These are phyloP conservation scores for Dasysyrphus albostriatus DNA, from an alignment of 2,888 invertebrate genomes.

Conservation along the genomic window DNA sequence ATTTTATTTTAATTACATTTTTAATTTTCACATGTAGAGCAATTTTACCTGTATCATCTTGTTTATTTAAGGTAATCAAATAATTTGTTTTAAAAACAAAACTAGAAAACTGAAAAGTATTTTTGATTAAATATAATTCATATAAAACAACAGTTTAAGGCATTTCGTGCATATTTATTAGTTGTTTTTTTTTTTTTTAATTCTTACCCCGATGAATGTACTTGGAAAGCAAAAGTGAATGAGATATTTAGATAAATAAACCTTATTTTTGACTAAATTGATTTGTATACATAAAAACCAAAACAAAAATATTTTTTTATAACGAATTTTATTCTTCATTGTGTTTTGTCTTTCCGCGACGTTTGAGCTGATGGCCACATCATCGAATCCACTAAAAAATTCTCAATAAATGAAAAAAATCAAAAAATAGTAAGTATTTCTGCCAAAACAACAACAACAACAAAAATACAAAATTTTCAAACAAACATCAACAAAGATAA, in stretches of 20 bases:
- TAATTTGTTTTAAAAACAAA: conserved; percentile 20
- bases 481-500: conserved; percentile 60
- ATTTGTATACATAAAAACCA: conserved; percentile 75
- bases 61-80: conserved; percentile 39
- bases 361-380: conserved; percentile 84
- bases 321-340: conserved; percentile 81
- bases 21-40: conserved; percentile 56
- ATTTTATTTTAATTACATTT: conserved; percentile 40
- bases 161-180: conserved; percentile 71
- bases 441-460: conserved; percentile 51
- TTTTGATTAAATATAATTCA: conserved; percentile 12
- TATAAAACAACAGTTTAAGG: conserved; percentile 31
- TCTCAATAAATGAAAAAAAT: conserved; percentile 81
- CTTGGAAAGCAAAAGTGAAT: conserved; percentile 73
- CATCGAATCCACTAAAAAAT: conserved; percentile 82
- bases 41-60: conserved; percentile 41
- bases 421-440: conserved; percentile 83
- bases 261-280: conserved; percentile 63
- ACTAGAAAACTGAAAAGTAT: conserved; percentile 54
- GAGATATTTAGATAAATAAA: conserved; percentile 49
- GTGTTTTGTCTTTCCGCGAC: conserved; percentile 85
- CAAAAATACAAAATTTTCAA: conserved; percentile 59
- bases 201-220: conserved; percentile 60
- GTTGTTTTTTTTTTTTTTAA: conserved; percentile 19
- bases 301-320: conserved; percentile 77